Percentiles rank a stretch among this genome's conserved stretches.
These are phyloP conservation scores for Empidonax alnorum DNA, from an alignment of 2,113 vertebrate genomes.

Conservation along the genomic window DNA sequence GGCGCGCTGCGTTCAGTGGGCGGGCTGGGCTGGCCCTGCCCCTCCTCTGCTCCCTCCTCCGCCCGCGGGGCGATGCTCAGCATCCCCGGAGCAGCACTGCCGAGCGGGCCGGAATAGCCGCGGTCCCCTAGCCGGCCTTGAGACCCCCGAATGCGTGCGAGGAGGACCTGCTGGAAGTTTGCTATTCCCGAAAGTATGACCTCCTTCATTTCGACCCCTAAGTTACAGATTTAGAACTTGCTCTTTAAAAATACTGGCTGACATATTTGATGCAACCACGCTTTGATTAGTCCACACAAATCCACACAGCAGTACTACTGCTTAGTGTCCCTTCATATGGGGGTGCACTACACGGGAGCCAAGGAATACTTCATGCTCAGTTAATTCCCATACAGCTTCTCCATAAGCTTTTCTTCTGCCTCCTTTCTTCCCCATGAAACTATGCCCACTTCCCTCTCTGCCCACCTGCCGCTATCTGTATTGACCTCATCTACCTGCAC, in stretches of 20 bases:
- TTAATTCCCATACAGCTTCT: neutral
- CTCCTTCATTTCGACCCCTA: neutral
- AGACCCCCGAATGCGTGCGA: neutral
- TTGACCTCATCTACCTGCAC: neutral
- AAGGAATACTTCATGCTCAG: neutral
- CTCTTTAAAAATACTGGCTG: neutral
- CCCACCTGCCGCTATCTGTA: neutral
- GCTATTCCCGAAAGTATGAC: neutral
- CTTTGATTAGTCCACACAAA: neutral
- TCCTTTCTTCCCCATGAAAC: neutral
- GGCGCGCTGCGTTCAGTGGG: neutral
- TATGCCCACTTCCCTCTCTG: neutral
- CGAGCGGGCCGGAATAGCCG: rapidly evolving
- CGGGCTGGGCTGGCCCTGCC: neutral
- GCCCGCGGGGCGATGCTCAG: neutral
- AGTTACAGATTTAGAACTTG: neutral
- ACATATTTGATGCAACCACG: rapidly evolving
- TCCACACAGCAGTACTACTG: neutral
- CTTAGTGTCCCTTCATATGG: neutral
- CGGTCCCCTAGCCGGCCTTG: no score
- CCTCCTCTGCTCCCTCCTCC: neutral
- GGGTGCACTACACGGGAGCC: rapidly evolving
- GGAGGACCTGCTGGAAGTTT: neutral
- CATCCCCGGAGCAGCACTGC: neutral
- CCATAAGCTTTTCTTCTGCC: neutral